Evolutionary conservation across 1,140 invertebrate genomes (phyloP).

Genomic region (Gryllus bimaculatus): DNA sequence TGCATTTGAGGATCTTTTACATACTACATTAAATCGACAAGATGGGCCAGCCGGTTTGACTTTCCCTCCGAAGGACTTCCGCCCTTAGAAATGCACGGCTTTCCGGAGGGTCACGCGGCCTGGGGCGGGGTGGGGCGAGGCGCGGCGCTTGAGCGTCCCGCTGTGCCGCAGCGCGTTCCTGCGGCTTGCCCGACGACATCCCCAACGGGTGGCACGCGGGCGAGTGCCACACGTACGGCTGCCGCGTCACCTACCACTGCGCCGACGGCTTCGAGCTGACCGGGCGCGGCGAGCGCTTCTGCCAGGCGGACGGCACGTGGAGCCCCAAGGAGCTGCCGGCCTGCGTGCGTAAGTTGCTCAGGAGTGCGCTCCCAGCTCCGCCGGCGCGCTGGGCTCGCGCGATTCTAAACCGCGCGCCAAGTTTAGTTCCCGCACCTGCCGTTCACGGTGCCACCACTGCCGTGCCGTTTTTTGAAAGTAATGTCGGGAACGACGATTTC

Average conservation of each 20-base stretch:
- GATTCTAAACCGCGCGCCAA: too few species aligned
- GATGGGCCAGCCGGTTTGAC: too few species aligned
- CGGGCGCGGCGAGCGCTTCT: slow-evolving; percentile 70
- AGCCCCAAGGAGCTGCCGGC: slow-evolving; percentile 78
- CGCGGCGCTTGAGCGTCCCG: background rate
- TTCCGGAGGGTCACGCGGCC: too few species aligned
- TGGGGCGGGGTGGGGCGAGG: background rate
- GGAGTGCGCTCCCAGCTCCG: background rate
- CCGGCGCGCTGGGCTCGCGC: background rate
- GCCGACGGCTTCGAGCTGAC: slow-evolving; percentile 85
- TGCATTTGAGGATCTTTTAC: too few species aligned
- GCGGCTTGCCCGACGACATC: slow-evolving; percentile 77
- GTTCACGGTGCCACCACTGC: too few species aligned
- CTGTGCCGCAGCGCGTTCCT: slow-evolving; percentile 56
- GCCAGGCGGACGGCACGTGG: slow-evolving; percentile 81
- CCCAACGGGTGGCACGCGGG: slow-evolving; percentile 85
- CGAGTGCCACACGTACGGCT: slow-evolving; percentile 84
- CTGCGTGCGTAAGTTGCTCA: slow-evolving; percentile 61
- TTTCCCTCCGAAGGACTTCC: too few species aligned
- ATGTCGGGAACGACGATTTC: too few species aligned
- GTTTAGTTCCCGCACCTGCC: too few species aligned
- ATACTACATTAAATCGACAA: too few species aligned
- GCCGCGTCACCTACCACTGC: slow-evolving; percentile 85
- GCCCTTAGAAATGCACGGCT: too few species aligned
- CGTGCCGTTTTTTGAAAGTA: too few species aligned